Evolutionary conservation across 2,113 vertebrate species (phyloP).

Genomic region (Cariama cristata): DNA sequence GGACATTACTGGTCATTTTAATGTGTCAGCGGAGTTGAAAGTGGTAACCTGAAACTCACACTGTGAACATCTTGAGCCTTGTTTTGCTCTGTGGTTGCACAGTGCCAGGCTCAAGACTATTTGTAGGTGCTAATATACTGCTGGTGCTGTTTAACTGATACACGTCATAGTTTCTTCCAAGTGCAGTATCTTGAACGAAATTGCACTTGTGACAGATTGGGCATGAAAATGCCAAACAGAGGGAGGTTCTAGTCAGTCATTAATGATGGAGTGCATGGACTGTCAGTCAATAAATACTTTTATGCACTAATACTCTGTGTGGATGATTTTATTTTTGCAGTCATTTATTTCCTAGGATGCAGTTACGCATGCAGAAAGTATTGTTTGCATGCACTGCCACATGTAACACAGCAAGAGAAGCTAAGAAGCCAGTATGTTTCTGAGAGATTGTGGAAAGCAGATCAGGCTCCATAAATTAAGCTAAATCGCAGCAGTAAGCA

Average conservation of each 20-base stretch:
- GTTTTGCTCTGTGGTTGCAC: background rate
- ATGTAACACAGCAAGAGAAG: background rate
- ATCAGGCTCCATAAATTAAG: background rate
- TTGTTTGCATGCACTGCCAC: background rate
- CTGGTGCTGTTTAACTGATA: background rate
- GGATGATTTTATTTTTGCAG: background rate
- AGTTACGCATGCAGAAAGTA: background rate
- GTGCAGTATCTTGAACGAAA: background rate
- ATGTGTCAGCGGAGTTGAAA: background rate
- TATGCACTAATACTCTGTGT: background rate
- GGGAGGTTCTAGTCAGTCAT: background rate
- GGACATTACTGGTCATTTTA: background rate
- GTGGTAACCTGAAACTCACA: background rate
- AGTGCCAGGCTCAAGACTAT: background rate
- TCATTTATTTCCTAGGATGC: background rate
- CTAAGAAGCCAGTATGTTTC: background rate
- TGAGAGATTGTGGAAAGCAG: background rate
- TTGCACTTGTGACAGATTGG: background rate
- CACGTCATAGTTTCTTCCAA: background rate
- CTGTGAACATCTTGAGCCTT: background rate
- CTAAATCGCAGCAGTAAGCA: background rate
- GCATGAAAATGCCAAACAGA: background rate
- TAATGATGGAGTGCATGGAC: background rate
- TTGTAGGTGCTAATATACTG: background rate
- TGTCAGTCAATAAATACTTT: conserved; percentile 25